Percentiles rank a stretch among this genome's conserved stretches.
phyloP scores from a whole-genome alignment of 2,888 invertebrate genomes.

The Dryobota labecula region DNA sequence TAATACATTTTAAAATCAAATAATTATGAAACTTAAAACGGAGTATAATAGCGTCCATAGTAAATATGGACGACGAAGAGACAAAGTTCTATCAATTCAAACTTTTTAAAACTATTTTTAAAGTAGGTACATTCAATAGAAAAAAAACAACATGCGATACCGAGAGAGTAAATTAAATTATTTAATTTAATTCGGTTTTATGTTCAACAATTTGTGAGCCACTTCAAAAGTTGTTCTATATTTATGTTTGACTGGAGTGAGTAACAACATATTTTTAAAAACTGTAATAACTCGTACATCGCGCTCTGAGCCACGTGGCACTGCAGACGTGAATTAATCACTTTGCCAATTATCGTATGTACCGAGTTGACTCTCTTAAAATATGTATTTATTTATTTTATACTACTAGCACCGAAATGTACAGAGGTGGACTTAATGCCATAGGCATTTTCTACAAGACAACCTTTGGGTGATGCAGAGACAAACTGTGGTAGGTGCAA shows the following conservation, averaged over 20 bases:
- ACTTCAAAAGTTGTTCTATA: constrained; percentile 20
- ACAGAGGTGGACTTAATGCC: background rate
- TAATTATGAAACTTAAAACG: constrained; percentile 22
- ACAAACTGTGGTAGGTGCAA: background rate
- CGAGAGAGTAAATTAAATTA: constrained; percentile 28
- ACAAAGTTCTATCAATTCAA: constrained; percentile 26
- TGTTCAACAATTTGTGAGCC: constrained; percentile 21
- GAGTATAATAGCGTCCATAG: constrained; percentile 7
- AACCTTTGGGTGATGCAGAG: background rate
- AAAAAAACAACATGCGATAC: constrained; percentile 18
- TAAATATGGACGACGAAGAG: constrained; percentile 25
- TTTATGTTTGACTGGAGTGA: constrained; percentile 20
- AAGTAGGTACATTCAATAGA: background rate
- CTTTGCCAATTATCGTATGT: constrained; percentile 9
- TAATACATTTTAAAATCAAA: constrained; percentile 41
- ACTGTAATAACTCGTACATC: constrained; percentile 25
- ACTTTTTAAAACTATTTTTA: constrained; percentile 19
- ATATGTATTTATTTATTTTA: background rate
- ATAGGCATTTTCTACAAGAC: background rate
- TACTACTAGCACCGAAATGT: background rate
- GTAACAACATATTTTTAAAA: constrained; percentile 15
- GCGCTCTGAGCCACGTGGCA: constrained; percentile 6
- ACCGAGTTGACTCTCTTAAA: background rate
- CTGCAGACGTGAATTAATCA: constrained; percentile 26
- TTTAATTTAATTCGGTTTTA: constrained; percentile 38